phyloP scores from a whole-genome alignment of 2,797 vertebrate genomes.

The Rousettus madagascariensis region DNA sequence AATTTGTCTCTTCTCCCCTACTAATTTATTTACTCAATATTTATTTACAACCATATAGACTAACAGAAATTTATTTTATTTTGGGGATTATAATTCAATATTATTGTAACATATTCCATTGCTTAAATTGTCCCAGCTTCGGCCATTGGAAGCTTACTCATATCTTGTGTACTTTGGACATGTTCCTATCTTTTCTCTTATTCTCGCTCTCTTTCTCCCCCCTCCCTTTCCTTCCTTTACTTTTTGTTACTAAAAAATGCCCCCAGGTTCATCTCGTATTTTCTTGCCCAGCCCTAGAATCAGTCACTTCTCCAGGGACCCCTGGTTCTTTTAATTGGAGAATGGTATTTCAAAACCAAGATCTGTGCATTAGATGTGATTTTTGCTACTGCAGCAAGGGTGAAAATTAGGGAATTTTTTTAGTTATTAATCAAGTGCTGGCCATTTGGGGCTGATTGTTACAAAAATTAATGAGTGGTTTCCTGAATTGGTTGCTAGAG shows the following conservation, averaged over 20 bases:
- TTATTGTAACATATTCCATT: background rate
- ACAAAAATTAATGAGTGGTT: background rate
- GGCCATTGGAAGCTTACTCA: background rate
- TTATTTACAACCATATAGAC: background rate
- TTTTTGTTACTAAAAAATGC: background rate
- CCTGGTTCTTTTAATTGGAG: background rate
- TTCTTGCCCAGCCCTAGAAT: background rate
- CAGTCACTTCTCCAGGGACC: background rate
- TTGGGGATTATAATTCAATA: background rate
- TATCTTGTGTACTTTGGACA: background rate
- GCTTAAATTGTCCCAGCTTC: background rate
- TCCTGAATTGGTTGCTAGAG: background rate
- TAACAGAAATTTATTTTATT: constrained; percentile 6
- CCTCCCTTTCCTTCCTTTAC: background rate
- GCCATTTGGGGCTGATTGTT: background rate
- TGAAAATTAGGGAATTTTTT: background rate
- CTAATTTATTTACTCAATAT: background rate
- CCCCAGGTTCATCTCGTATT: background rate
- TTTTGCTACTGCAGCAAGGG: background rate
- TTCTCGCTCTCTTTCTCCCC: no score
- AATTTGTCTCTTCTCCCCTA: background rate
- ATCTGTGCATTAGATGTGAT: background rate
- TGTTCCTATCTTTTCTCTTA: background rate
- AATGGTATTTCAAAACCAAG: background rate
- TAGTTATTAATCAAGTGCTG: background rate